Evolutionary conservation across 1,140 invertebrate species (phyloP).

Genomic region (Megalopta genalis): DNA sequence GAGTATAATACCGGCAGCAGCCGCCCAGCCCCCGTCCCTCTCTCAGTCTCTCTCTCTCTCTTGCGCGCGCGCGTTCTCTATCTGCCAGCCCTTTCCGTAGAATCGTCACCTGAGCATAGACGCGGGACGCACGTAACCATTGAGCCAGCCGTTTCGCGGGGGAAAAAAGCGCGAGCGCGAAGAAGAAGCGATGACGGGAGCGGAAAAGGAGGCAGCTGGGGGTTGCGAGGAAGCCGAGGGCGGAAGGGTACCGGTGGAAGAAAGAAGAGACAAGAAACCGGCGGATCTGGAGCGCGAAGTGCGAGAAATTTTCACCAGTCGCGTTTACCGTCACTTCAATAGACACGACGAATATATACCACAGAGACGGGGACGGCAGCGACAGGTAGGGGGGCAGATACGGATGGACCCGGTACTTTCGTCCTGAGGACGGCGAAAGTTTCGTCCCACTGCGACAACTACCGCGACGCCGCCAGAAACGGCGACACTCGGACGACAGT

Average conservation of each 20-base stretch:
- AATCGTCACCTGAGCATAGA: slow-evolving; percentile 49
- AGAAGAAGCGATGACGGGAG: slow-evolving; percentile 20
- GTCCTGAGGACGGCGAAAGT: slow-evolving; percentile 47
- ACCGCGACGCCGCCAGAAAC: neutral
- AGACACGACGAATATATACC: slow-evolving; percentile 62
- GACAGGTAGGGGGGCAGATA: neutral
- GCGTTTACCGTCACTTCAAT: slow-evolving; percentile 73
- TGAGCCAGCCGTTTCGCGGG: slow-evolving; percentile 20
- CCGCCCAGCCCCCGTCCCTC: neutral
- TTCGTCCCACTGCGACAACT: slow-evolving; percentile 43
- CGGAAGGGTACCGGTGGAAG: slow-evolving; percentile 33
- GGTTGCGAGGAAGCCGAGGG: slow-evolving; percentile 12
- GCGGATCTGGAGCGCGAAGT: slow-evolving; percentile 68
- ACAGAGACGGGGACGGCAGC: slow-evolving; percentile 23
- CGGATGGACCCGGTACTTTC: slow-evolving; percentile 48
- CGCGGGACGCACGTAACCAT: slow-evolving; percentile 46
- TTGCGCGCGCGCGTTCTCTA: too few relatives aligned
- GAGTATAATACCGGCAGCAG: slow-evolving; percentile 42
- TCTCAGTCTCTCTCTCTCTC: too few relatives aligned
- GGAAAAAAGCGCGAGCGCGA: slow-evolving; percentile 15
- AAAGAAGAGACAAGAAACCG: slow-evolving; percentile 67
- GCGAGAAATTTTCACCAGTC: slow-evolving; percentile 67
- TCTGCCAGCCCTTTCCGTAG: slow-evolving; percentile 8
- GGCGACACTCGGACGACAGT: slow-evolving; percentile 51
- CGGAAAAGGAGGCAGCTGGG: slow-evolving; percentile 39